These are phyloP conservation scores for Zaprionus camerounensis DNA, from an alignment of 1,140 invertebrate genomes.

Conservation along the genomic window DNA sequence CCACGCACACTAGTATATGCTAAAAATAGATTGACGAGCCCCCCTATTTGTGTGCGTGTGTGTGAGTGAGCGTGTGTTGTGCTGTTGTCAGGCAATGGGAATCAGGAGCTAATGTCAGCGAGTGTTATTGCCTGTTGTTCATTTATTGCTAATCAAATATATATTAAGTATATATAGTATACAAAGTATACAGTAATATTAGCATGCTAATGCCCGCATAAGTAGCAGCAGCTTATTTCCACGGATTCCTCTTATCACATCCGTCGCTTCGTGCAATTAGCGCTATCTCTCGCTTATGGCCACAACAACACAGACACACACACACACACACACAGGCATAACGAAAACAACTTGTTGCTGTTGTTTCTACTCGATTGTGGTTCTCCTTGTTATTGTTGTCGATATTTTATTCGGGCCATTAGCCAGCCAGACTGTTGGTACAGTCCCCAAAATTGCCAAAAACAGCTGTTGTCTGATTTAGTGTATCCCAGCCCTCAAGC, in stretches of 20 bases:
- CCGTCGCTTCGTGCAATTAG: constrained; percentile 65
- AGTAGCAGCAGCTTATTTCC: constrained; percentile 41
- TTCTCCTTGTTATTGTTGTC: constrained; percentile 27
- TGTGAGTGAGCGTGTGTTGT: neutral
- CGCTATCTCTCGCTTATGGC: constrained; percentile 68
- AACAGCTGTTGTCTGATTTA: constrained; percentile 10
- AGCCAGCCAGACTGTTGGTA: constrained; percentile 46
- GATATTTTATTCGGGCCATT: constrained; percentile 23
- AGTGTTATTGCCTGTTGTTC: constrained; percentile 36
- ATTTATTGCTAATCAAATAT: constrained; percentile 14
- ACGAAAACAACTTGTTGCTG: constrained; percentile 57
- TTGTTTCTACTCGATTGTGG: neutral
- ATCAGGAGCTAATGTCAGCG: constrained; percentile 17
- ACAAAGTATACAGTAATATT: constrained; percentile 38
- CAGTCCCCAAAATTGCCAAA: constrained; percentile 48
- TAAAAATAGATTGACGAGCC: constrained; percentile 53
- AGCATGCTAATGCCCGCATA: constrained; percentile 48
- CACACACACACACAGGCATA: neutral
- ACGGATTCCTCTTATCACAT: constrained; percentile 65
- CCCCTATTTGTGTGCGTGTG: constrained; percentile 33
- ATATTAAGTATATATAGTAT: constrained; percentile 20
- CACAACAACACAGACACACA: constrained; percentile 25
- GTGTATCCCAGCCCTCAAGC: neutral
- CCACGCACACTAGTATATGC: constrained; percentile 6
- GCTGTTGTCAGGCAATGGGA: constrained; percentile 70